A percentile compares a stretch with the other conserved stretches of the same genome.
These are phyloP conservation scores for Drosophila mauritiana DNA, from an alignment of 1,140 invertebrate genomes.

Conservation along the genomic window DNA sequence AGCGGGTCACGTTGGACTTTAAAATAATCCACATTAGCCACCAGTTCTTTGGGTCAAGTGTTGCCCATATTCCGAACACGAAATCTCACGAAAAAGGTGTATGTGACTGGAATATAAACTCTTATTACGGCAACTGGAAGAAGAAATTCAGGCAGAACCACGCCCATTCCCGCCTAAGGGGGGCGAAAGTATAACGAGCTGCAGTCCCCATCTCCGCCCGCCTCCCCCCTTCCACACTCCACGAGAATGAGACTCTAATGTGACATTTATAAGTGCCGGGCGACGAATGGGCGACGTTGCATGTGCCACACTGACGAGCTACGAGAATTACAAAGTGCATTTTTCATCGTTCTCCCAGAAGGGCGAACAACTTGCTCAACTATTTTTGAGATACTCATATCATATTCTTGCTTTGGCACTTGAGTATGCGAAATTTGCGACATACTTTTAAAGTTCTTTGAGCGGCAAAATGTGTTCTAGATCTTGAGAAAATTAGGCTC, in stretches of 20 bases:
- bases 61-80: slow-evolving; percentile 24
- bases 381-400: slow-evolving; percentile 56
- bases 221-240: neutral
- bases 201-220: slow-evolving; percentile 13
- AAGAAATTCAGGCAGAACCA: slow-evolving; percentile 32
- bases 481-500: slow-evolving; percentile 30
- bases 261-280: slow-evolving; percentile 76
- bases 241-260: slow-evolving; percentile 64
- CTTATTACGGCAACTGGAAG: slow-evolving; percentile 47
- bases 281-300: slow-evolving; percentile 69
- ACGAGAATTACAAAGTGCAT: slow-evolving; percentile 80
- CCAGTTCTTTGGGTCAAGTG: slow-evolving; percentile 2
- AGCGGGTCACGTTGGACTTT: neutral
- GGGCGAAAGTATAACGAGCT: slow-evolving; percentile 67
- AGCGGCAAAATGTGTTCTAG: slow-evolving; percentile 1
- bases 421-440: slow-evolving; percentile 45
- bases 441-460: slow-evolving; percentile 37
- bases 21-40: slow-evolving; percentile 22
- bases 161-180: slow-evolving; percentile 14
- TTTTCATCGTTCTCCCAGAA: slow-evolving; percentile 66
- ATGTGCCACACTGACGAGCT: slow-evolving; percentile 67
- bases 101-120: slow-evolving; percentile 61
- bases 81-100: slow-evolving; percentile 37
- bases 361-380: slow-evolving; percentile 50
- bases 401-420: slow-evolving; percentile 42